Base-by-base conservation (phyloP, 2,113 vertebrate species). In the Pardalotus punctatus region DNA sequence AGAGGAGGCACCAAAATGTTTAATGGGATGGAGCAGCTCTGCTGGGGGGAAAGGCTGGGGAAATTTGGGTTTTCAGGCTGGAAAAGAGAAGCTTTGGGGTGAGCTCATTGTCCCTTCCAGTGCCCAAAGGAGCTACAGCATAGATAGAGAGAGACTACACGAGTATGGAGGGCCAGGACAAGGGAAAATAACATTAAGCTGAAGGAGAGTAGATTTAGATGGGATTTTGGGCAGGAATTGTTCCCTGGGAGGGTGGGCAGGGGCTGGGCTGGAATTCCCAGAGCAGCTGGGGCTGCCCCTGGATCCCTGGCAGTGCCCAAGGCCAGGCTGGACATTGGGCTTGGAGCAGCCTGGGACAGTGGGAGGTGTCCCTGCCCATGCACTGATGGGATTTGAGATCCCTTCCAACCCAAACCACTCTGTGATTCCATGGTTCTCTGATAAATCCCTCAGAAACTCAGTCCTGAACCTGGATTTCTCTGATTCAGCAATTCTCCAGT, bases 121-220 rank as follows among this genome's bases (percentile, higher is more conserved):
- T 2, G 1, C n/a, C 33, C 21, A 10, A 29, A 29, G 24, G 56
- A 61, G 33, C 45, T 5, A 1, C 36, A 25, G 2, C 14, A 53
- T 4, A 61, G 23, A 28, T 14, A 15, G 45, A 35, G 56, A 38
- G 53, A 43, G 28, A 28, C 4, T 8, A 2, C 14, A 14, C 4
- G 25, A 10, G 29, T 6, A 2, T 43, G 45, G 27, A 47, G 47
- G 1, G 56, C 1, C n/a, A 54, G 73, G 28, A 54, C 5, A 1
- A 4, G 6, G 56, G 65, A 48, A 78, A n/a, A n/a, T n/a, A n/a
- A n/a, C n/a, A n/a, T n/a, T n/a, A n/a, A n/a, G n/a, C n/a, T n/a
- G n/a, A n/a, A n/a, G n/a, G n/a, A n/a, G n/a, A n/a, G n/a, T n/a
- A n/a, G n/a, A n/a, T n/a, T n/a, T n/a, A 3, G 51, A 3, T 58